A percentile compares a stretch with the other conserved stretches of the same genome.
phyloP scores from a whole-genome alignment of 2,797 vertebrate genomes.

The Acipenser oxyrinchus region DNA sequence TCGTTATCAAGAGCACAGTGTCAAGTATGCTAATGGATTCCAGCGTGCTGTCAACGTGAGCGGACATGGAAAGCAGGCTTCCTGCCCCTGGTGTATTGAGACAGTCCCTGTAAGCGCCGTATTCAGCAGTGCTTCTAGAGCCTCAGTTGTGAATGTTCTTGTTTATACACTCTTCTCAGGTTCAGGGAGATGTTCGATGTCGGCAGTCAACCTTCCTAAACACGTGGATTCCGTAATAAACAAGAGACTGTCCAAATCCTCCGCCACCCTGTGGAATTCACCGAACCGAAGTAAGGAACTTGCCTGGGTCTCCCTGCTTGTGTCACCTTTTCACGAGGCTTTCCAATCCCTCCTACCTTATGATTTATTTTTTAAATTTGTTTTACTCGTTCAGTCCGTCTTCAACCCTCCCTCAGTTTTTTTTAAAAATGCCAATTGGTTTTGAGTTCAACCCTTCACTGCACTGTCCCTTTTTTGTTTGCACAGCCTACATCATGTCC shows the following conservation, averaged over 20 bases:
- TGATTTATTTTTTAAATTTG: conserved; percentile 30
- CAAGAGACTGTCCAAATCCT: conserved; percentile 99
- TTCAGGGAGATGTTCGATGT: conserved; percentile 95
- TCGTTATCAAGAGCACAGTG: no score
- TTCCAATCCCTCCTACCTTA: conserved; percentile 15
- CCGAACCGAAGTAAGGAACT: conserved; percentile 94
- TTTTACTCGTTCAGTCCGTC: conserved; percentile 20
- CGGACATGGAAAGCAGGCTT: no score
- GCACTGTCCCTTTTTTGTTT: no score
- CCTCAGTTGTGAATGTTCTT: conserved; percentile 27
- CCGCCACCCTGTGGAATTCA: conserved; percentile 97
- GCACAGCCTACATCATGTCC: no score
- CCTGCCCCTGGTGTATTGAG: no score
- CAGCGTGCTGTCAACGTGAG: no score
- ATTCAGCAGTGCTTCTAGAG: no score
- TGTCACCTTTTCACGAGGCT: conserved; percentile 13
- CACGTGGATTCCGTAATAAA: conserved; percentile 97
- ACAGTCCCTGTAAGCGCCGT: no score
- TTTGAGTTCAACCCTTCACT: no score
- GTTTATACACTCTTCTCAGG: conserved; percentile 67
- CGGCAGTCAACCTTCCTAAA: conserved; percentile 98
- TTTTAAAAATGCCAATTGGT: no score
- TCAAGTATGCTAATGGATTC: no score
- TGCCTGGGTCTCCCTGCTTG: conserved; percentile 30
- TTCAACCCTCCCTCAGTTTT: no score